phyloP scores from a whole-genome alignment of 2,797 vertebrate genomes.

The Eulemur albifrons region DNA sequence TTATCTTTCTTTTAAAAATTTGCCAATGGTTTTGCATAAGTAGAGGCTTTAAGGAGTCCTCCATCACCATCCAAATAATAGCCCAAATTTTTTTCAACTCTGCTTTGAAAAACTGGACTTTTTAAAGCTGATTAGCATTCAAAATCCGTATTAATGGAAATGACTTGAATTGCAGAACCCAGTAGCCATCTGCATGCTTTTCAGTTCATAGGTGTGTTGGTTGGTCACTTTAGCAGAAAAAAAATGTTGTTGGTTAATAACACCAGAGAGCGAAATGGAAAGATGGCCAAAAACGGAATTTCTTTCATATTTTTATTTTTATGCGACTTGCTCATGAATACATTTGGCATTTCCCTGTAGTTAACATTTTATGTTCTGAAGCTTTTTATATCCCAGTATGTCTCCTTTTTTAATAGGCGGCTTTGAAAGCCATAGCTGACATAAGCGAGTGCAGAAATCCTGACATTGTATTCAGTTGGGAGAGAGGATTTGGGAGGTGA shows the following conservation, averaged over 20 bases:
- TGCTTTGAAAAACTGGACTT: conserved; percentile 22
- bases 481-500: neutral
- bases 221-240: neutral
- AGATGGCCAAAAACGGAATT: accelerated
- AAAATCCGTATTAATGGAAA: neutral
- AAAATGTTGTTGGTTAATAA: neutral
- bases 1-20: neutral
- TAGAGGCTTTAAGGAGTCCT: neutral
- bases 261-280: neutral
- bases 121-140: conserved; percentile 19
- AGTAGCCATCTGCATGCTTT: neutral
- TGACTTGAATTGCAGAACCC: neutral
- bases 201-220: neutral
- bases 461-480: neutral
- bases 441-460: neutral
- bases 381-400: neutral
- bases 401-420: neutral
- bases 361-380: neutral
- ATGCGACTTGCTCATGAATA: neutral
- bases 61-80: neutral
- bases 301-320: neutral
- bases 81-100: neutral
- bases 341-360: neutral
- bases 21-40: neutral
- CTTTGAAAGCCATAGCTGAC: neutral